Base-by-base conservation (phyloP, 2,797 vertebrate genomes). In the Enoplosus armatus region DNA sequence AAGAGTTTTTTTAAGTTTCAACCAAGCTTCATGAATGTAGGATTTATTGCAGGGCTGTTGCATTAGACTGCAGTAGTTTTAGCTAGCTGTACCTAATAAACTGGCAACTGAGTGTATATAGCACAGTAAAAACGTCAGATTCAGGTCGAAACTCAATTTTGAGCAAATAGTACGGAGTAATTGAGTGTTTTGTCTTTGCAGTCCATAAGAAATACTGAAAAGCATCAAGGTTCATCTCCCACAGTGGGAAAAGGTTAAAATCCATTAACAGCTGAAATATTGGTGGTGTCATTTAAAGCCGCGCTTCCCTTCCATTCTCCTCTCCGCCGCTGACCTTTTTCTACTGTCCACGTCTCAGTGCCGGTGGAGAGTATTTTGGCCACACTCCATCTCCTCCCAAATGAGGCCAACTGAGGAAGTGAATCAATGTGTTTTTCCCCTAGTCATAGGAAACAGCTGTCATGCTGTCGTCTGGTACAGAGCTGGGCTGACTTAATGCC, bases 381-480 rank as follows among this genome's bases (percentile, higher is more conserved):
- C 79, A 84, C 90, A 85, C 87, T 94, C 91, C 93, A 92, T 92
- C 79, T 90, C 86, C 84, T 77, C 77, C 91, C 81, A 94, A 92
- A 93, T 92, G 91, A 93, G 89, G 83, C 90, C 88, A 87, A 83
- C 81, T 58, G 82, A 91, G 92, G 80, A 86, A 87, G 85, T 79
- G 85, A 94, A 92, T 93, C 89, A 89, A 87, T 92, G 92, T 68
- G 87, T 91, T 91, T 92, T 90, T 87, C 85, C 81, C 84, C 81
- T 85, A 89, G 91, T 91, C 93, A 89, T 77, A 89, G 82, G 83
- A 91, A 95, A 93, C 95, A 94, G 92, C 94, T 94, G 94, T 91
- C 92, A 88, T 68, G 87, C 91, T 87, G 90, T 93, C 88, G 81
- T 90, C 82, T 84, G 85, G 69, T 88, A 86, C 86, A 69, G 89